phyloP scores from a whole-genome alignment of 2,113 vertebrate species.

The Seriola quinqueradiata region DNA sequence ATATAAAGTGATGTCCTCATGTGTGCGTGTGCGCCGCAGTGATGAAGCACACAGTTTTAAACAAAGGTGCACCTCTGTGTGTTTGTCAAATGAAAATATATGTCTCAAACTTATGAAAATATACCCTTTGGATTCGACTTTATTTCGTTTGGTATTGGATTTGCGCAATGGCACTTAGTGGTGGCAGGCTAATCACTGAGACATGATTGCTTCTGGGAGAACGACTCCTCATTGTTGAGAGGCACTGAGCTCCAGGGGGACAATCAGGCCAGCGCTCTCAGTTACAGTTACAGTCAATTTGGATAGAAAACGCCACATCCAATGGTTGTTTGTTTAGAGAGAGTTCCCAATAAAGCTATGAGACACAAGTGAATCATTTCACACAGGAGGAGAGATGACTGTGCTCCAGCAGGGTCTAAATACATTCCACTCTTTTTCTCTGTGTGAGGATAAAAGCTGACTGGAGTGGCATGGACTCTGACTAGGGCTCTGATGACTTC shows the following conservation, averaged over 20 bases:
- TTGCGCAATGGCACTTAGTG: constrained; percentile 43
- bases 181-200: constrained; percentile 63
- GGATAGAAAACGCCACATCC: constrained; percentile 67
- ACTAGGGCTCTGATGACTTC: constrained; percentile 75
- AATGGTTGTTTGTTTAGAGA: constrained; percentile 74
- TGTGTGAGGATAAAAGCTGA: constrained; percentile 77
- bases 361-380: constrained; percentile 80
- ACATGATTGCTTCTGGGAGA: constrained; percentile 61
- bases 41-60: constrained; percentile 30
- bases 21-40: neutral
- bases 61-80: constrained; percentile 32
- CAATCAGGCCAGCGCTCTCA: constrained; percentile 62
- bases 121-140: constrained; percentile 53
- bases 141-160: constrained; percentile 44
- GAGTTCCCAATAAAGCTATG: constrained; percentile 74
- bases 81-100: constrained; percentile 45
- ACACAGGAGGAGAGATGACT: constrained; percentile 74
- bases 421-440: constrained; percentile 64
- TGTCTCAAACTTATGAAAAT: constrained; percentile 48
- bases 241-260: constrained; percentile 51
- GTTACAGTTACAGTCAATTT: constrained; percentile 65
- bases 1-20: neutral
- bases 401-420: constrained; percentile 66
- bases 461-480: constrained; percentile 68
- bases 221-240: constrained; percentile 60